These are phyloP conservation scores for Bubo blakistoni DNA, from an alignment of 2,113 vertebrate genomes.

Conservation along the genomic window DNA sequence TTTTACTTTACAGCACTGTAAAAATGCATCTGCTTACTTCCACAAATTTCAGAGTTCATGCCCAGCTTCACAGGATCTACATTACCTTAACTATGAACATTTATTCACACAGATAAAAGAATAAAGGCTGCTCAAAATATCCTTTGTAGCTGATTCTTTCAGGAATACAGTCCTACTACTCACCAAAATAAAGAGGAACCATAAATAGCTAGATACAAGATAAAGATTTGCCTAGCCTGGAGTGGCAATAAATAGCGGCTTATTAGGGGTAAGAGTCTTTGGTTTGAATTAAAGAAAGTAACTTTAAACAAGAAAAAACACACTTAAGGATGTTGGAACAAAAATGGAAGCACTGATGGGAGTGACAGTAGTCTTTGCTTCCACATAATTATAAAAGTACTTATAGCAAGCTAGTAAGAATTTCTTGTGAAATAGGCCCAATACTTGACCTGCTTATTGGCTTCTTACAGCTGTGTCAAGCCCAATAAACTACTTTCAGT, in stretches of 20 bases:
- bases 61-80: background rate
- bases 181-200: background rate
- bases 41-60: background rate
- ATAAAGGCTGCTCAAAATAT: background rate
- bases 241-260: background rate
- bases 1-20: background rate
- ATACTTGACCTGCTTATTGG: background rate
- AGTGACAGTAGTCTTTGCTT: background rate
- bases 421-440: background rate
- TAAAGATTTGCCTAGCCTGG: background rate
- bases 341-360: background rate
- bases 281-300: background rate
- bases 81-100: background rate
- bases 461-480: background rate
- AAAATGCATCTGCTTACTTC: background rate
- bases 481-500: background rate
- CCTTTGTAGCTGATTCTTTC: background rate
- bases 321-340: background rate
- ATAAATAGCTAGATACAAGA: background rate
- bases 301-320: background rate
- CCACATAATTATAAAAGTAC: background rate
- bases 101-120: background rate
- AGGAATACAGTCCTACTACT: background rate
- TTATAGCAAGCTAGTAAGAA: background rate
- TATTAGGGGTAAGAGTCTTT: background rate